phyloP scores from a whole-genome alignment of 2,888 invertebrate genomes.

The Priocnemis perturbator region DNA sequence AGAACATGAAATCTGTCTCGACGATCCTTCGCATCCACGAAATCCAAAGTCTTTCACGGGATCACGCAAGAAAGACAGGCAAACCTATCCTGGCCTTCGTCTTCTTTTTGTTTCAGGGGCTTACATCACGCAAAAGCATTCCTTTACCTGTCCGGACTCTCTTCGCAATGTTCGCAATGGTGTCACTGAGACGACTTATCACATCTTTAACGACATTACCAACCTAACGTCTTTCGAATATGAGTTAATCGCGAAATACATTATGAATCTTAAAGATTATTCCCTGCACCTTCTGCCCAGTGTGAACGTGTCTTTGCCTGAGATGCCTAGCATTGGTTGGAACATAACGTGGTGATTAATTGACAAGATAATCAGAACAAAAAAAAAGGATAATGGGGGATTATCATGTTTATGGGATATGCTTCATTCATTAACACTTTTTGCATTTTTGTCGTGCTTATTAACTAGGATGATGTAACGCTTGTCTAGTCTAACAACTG shows the following conservation, averaged over 20 bases:
- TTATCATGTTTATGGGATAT: neutral
- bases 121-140: slow-evolving; percentile 70
- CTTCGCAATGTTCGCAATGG: slow-evolving; percentile 66
- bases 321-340: slow-evolving; percentile 64
- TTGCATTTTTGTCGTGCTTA: too few relatives aligned
- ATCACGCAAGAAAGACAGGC: slow-evolving; percentile 47
- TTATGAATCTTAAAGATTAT: slow-evolving; percentile 62
- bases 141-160: slow-evolving; percentile 69
- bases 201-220: slow-evolving; percentile 63
- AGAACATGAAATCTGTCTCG: too few relatives aligned
- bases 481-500: too few relatives aligned
- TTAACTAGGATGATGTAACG: too few relatives aligned
- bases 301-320: slow-evolving; percentile 67
- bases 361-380: slow-evolving; percentile 12
- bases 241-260: slow-evolving; percentile 64
- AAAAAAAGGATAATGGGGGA: neutral
- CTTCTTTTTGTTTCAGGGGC: slow-evolving; percentile 74
- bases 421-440: too few relatives aligned
- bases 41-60: slow-evolving; percentile 37
- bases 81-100: slow-evolving; percentile 63
- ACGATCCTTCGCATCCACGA: neutral
- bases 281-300: slow-evolving; percentile 57
- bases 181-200: slow-evolving; percentile 67
- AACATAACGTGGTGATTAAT: slow-evolving; percentile 59
- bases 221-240: slow-evolving; percentile 61